phyloP scores from a whole-genome alignment of 2,797 vertebrate species.

The Hyperoplus lanceolatus region DNA sequence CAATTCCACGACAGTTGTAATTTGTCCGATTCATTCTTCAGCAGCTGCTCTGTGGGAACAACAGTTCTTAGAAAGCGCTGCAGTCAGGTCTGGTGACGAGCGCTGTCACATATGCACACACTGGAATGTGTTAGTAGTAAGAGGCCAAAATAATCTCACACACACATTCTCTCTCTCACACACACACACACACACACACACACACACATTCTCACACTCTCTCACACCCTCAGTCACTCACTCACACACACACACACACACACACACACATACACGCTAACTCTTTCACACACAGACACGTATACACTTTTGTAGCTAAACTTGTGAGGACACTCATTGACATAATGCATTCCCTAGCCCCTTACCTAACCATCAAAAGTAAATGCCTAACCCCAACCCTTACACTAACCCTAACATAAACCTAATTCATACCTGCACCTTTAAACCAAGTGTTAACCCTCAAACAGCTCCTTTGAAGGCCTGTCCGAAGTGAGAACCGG shows the following conservation, averaged over 20 bases:
- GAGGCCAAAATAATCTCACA: constrained; percentile 20
- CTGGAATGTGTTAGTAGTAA: constrained; percentile 44
- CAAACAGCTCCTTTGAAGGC: too few relatives aligned
- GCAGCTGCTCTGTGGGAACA: constrained; percentile 32
- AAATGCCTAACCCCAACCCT: too few relatives aligned
- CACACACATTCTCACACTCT: not conserved
- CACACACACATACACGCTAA: not conserved
- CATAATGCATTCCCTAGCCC: too few relatives aligned
- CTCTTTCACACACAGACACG: too few relatives aligned
- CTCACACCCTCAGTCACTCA: not conserved
- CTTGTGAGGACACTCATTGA: too few relatives aligned
- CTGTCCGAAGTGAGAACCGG: too few relatives aligned
- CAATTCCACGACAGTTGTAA: not conserved
- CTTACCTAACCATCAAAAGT: too few relatives aligned
- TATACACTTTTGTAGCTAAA: too few relatives aligned
- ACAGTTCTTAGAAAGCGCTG: constrained; percentile 56
- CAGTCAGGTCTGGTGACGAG: constrained; percentile 29
- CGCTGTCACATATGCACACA: constrained; percentile 31
- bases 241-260: not conserved
- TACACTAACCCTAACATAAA: too few relatives aligned
- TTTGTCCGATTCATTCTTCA: constrained; percentile 19
- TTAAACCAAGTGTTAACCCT: too few relatives aligned
- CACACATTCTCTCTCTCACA: not conserved
- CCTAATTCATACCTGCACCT: too few relatives aligned
- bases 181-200: not conserved